phyloP scores from a whole-genome alignment of 2,113 vertebrate species.

The Scalopus aquaticus region DNA sequence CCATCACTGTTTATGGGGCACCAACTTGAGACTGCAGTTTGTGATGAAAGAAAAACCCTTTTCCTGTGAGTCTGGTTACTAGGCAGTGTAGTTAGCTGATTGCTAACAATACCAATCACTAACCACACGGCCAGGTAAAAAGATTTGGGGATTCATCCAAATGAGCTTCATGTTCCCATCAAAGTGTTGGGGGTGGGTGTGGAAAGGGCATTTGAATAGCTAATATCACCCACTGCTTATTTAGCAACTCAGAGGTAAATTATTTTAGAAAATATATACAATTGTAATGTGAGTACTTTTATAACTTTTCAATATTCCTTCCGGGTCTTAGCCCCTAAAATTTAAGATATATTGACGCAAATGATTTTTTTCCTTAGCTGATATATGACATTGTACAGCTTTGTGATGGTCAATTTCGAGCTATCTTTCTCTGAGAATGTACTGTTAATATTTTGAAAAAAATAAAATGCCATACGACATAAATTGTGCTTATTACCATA shows the following conservation, averaged over 20 bases:
- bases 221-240: neutral
- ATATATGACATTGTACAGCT: neutral
- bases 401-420: constrained; percentile 24
- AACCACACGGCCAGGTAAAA: constrained; percentile 93
- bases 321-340: neutral
- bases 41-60: neutral
- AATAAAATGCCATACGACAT: constrained; percentile 58
- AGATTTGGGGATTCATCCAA: constrained; percentile 69
- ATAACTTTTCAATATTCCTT: neutral
- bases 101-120: constrained; percentile 91
- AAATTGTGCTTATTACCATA: neutral
- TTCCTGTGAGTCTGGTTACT: constrained; percentile 86
- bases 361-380: neutral
- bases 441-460: constrained; percentile 27
- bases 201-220: neutral
- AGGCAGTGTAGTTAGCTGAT: constrained; percentile 97
- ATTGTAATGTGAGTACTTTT: neutral
- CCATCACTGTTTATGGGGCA: neutral
- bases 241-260: neutral
- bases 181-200: neutral
- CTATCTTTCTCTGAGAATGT: neutral
- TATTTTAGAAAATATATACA: neutral
- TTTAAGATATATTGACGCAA: neutral
- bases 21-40: neutral
- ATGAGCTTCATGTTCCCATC: neutral